A percentile compares a stretch with the other conserved stretches of the same genome.
These are phyloP conservation scores for Rhinolophus ferrumequinum DNA, from an alignment of 2,113 vertebrate species.

Conservation along the genomic window DNA sequence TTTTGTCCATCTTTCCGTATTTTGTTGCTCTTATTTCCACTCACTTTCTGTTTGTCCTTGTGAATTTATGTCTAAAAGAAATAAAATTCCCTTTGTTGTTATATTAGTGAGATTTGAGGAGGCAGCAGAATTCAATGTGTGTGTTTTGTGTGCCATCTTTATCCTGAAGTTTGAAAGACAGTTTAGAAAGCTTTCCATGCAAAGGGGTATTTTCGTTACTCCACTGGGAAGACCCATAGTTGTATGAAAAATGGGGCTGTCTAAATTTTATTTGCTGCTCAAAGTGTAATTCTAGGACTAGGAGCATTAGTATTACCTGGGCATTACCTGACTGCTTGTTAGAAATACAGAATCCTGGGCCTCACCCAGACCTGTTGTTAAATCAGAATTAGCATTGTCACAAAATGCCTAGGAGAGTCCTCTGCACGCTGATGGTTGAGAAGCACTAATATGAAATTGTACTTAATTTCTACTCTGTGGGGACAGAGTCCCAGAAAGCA, in stretches of 20 bases:
- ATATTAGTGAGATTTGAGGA: not conserved
- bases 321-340: not conserved
- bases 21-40: not conserved
- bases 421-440: not conserved
- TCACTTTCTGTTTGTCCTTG: not conserved
- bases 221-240: not conserved
- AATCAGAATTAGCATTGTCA: conserved; percentile 11
- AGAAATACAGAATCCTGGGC: not conserved
- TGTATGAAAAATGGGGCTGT: not conserved
- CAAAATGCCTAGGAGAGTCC: not conserved
- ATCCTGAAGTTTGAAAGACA: not conserved
- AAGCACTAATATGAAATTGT: conserved; percentile 35
- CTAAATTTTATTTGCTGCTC: not conserved
- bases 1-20: not conserved
- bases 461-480: not conserved
- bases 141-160: not conserved
- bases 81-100: not conserved
- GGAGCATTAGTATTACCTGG: not conserved
- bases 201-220: not conserved
- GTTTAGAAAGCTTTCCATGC: not conserved
- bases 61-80: not conserved
- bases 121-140: not conserved
- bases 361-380: not conserved
- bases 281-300: not conserved
- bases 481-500: too few species aligned